Base-by-base conservation (phyloP, 2,888 invertebrate genomes). In the Piscicola geometra region DNA sequence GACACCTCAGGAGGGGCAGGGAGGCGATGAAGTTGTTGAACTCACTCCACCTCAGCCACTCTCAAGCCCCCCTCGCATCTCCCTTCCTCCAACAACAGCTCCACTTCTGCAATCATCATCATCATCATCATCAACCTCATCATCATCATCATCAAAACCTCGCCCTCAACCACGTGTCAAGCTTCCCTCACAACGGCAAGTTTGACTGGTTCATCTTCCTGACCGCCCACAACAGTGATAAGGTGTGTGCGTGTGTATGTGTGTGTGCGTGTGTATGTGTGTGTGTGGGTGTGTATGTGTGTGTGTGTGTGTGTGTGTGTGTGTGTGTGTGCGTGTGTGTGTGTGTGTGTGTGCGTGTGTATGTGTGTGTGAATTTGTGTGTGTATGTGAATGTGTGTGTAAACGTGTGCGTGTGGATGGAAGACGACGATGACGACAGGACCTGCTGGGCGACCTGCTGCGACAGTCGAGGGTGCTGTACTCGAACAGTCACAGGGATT, bases 401-500 rank as follows among this genome's bases (percentile, higher is more conserved):
- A n/a, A n/a, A n/a, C n/a, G n/a, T n/a, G n/a, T n/a, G n/a, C n/a
- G n/a, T n/a, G n/a, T n/a, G n/a, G n/a, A n/a, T n/a, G n/a, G n/a
- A n/a, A n/a, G n/a, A n/a, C n/a, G n/a, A n/a, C n/a, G n/a, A n/a
- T n/a, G n/a, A n/a, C 21, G 3, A 56, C 60, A 56, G 60, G 60
- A 56, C n/a, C 5, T 25, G n/a, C 25, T 21, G n/a, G 25, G 5
- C 3, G 60, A 15, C 21, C 3, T 25, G 15, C 3, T 15, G 60
- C 50, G 50, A 47, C 21, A 25, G n/a, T 56, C 60, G 3, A 56
- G 60, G 25, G 60, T 56, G 60, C 25, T 56, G 60, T 56, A 56
- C 25, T 56, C 60, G 15, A 56, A 56, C 60, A 56, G 60, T n/a
- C 25, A 56, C 60, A 56, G n/a, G n/a, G 60, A 56, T 56, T 56